phyloP scores from a whole-genome alignment of 2,113 vertebrate species.

The Euleptes europaea region DNA sequence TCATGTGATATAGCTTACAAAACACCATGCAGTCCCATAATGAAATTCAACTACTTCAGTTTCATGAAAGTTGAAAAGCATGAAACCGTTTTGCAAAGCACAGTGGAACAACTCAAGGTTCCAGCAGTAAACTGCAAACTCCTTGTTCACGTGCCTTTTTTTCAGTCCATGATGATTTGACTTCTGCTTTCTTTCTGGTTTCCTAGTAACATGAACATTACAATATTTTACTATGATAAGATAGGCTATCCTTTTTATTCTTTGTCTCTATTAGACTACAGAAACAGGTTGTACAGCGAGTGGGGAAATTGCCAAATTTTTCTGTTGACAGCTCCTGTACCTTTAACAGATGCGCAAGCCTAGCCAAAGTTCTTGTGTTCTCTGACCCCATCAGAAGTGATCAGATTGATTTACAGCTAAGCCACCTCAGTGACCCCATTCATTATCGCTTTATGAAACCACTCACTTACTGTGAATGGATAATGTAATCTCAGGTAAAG shows the following conservation, averaged over 20 bases:
- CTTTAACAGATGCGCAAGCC: not conserved
- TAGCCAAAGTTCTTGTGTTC: fast-evolving
- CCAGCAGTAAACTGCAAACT: too few relatives aligned
- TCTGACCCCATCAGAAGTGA: not conserved
- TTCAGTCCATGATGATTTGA: not conserved
- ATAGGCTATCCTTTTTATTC: not conserved
- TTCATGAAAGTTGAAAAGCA: not conserved
- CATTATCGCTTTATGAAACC: not conserved
- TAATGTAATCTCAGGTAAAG: not conserved
- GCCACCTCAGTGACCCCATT: not conserved
- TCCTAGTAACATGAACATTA: not conserved
- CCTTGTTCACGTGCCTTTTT: not conserved
- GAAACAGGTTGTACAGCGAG: not conserved
- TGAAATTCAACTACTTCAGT: not conserved
- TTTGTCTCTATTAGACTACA: not conserved
- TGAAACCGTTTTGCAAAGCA: not conserved
- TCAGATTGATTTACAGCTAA: not conserved
- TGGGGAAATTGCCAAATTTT: not conserved
- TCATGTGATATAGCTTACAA: too few relatives aligned
- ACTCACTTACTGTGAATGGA: not conserved
- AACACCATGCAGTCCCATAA: too few relatives aligned
- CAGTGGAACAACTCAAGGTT: not conserved
- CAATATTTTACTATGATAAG: not conserved
- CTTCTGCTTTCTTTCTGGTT: not conserved
- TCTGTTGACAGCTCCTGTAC: not conserved